These are phyloP conservation scores for Tetramorium alpestre DNA, from an alignment of 1,140 invertebrate genomes.

Conservation along the genomic window DNA sequence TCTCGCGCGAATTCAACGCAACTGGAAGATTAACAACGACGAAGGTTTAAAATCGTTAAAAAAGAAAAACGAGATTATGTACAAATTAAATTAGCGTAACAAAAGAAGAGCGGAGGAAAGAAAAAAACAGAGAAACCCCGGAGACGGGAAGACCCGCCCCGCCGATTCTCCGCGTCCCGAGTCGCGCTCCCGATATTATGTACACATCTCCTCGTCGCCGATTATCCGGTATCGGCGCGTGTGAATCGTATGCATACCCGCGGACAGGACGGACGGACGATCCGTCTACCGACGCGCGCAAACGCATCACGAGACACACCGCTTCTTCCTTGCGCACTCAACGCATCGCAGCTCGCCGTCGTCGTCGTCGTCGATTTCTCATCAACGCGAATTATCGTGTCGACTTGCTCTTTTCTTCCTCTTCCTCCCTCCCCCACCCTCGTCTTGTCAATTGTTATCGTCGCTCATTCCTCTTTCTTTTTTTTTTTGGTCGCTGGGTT, in stretches of 20 bases:
- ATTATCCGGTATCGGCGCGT: neutral
- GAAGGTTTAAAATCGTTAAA: slow-evolving; percentile 4
- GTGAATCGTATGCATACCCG: neutral
- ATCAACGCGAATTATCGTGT: neutral
- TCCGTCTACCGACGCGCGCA: neutral
- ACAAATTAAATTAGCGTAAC: slow-evolving; percentile 53
- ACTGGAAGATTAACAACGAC: slow-evolving; percentile 56
- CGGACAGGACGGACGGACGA: neutral
- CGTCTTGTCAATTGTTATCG: slow-evolving; percentile 7
- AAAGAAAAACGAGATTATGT: slow-evolving; percentile 37
- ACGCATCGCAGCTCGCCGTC: slow-evolving; percentile 12
- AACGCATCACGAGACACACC: neutral
- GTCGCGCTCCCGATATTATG: slow-evolving; percentile 9
- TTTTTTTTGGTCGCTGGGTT: slow-evolving; percentile 23
- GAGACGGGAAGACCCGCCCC: slow-evolving; percentile 20
- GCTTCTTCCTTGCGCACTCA: neutral
- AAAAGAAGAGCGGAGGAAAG: neutral
- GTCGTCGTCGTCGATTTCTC: neutral
- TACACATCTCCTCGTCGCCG: neutral
- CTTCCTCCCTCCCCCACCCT: neutral
- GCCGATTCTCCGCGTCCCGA: slow-evolving; percentile 33
- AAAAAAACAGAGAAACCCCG: neutral
- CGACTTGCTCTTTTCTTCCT: slow-evolving; percentile 15
- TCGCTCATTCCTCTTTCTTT: neutral
- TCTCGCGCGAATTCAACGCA: slow-evolving; percentile 7